Base-by-base conservation (phyloP, 2,113 vertebrate species). In the Austrofundulus limnaeus region DNA sequence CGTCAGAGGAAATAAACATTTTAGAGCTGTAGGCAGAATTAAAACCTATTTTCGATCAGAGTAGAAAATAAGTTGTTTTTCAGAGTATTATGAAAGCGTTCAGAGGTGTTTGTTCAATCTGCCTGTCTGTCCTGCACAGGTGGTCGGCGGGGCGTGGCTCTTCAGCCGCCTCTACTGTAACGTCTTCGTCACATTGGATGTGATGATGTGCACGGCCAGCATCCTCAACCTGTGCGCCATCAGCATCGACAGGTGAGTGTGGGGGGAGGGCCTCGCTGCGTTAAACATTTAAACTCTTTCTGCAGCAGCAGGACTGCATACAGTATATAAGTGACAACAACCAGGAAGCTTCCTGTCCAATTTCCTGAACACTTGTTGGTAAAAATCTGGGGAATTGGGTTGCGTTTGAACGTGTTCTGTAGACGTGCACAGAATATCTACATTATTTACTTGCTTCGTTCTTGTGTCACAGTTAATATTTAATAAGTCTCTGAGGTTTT, bases 141-240 rank as follows among this genome's bases (percentile, higher is more conserved):
- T 93, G 86, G 89, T 92, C 11, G 95, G 95, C 12, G 95, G 95
- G 37, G 92, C 94, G 58, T 98, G 96, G 96, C 94, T 93, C 16
- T 96, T 97, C 90, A 95, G 92, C 87, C 94, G 94, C 2, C 50
- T 95, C 58, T 96, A 93, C 76, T 98, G 96, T 0, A 94, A 97
- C 81, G 77, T 97, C 77, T 96, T 98, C 17, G 95, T 97, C 88
- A 97, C 95, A 72, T 87, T 98, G 89, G 95, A 98, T 67, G 96
- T 98, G 50, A 98, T 98, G 96, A 97, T 98, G 96, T 98, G 96
- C 83, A 97, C 96, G 1, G 96, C 96, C 88, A 97, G 96, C 88
- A 98, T 98, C 87, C 93, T 98, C 85, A 98, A 98, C 88, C 93
- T 98, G 87, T 98, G 96, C 37, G 96, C 96, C 58, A 98, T 98